Evolutionary conservation across 2,113 vertebrate genomes (phyloP), one percentile per base, ranked within the genome.

Genomic region (Sterrhoptilus dennistouni): DNA sequence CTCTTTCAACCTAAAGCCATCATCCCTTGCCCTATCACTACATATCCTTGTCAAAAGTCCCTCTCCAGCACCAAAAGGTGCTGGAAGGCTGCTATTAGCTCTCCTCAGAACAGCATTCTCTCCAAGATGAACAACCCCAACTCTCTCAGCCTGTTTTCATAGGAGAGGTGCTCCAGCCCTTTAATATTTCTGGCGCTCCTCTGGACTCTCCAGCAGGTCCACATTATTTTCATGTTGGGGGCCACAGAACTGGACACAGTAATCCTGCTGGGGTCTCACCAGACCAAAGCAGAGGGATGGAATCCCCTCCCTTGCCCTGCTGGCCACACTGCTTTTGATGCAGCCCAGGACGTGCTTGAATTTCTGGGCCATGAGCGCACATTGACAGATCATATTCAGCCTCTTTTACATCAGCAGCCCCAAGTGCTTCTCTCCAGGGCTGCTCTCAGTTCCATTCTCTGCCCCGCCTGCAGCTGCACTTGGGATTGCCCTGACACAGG

Each of bases 241-340:
- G 6, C 18, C 31, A 35, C 61, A 76, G 33, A 83, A 60, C 9
- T 35, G n/a, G 12, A 47, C 4, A 8, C 13, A 47, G 17, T 35
- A 35, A 25, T 54, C 11, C 13, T 53, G 29, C 20, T 40, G 9
- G 11, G 4, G 13, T 61, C 19, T 78, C 47, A 54, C 6, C 14
- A 54, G 54, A 31, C 38, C 7, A 6, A 20, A 53, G 45, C 2
- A 75, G 23, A 82, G 20, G 17, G 29, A 7, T 7, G 9, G 29
- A 75, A 60, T 83, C 29, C 18, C 19, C 19, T 63, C 42, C 22
- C 19, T 76, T 4, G 1, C 8, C 9, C 40, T 63, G 31, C 9
- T 54, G 29, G 6, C 49, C 56, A 16, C 0, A 0, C 25, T 54
- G 21, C 27, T 36, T 63, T 83, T 6, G 14, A 33, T 49, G 63